A percentile compares a stretch with the other conserved stretches of the same genome.
Conservation (phyloP, 2,113 vertebrate genomes). For the Nycticebus coucang region DNA sequence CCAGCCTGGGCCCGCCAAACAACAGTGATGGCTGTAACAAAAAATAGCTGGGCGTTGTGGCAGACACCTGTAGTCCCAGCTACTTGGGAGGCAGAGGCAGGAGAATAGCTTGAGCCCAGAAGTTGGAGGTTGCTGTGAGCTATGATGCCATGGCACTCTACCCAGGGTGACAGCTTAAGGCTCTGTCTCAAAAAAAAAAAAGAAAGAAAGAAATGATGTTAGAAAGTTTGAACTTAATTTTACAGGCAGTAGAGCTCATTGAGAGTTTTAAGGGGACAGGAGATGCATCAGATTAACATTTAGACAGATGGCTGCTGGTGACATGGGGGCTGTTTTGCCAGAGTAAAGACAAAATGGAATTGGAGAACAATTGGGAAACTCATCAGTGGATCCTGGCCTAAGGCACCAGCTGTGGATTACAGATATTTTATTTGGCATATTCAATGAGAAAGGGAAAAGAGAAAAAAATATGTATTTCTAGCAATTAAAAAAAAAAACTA, state of each 20-base stretch:
- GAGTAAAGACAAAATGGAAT: background rate
- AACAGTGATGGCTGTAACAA: no score
- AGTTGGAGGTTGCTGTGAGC: no score
- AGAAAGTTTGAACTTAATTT: background rate
- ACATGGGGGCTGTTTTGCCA: background rate
- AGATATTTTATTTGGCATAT: background rate
- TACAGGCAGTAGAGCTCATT: background rate
- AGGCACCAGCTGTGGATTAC: background rate
- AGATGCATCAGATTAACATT: background rate
- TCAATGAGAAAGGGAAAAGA: background rate
- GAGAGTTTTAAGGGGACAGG: background rate
- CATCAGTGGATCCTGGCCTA: background rate
- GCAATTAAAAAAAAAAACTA: background rate
- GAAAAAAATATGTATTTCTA: background rate
- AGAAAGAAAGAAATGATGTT: background rate
- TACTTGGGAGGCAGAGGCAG: no score
- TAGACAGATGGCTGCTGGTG: background rate
- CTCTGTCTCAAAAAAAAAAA: no score
- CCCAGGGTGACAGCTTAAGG: no score
- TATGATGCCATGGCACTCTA: no score
- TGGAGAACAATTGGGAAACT: background rate
- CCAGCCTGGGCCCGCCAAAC: no score
- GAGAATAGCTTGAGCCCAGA: no score
- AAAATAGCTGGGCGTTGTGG: no score
- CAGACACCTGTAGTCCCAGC: no score